phyloP scores from a whole-genome alignment of 2,113 vertebrate genomes.

The Asarcornis scutulata region DNA sequence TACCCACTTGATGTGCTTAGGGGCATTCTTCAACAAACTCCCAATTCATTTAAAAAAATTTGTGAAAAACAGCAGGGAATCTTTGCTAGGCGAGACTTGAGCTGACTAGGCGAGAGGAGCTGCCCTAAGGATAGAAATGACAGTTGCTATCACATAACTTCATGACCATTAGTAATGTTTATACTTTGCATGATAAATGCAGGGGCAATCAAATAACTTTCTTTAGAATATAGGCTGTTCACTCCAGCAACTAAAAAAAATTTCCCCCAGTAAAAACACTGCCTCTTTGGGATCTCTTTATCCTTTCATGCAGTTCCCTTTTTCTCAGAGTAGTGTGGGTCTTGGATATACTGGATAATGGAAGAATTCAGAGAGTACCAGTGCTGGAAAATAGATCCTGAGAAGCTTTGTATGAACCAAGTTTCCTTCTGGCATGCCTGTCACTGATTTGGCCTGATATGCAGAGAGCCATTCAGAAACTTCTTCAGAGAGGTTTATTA shows the following conservation, averaged over 20 bases:
- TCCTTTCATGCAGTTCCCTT: not conserved
- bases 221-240: not conserved
- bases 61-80: constrained; percentile 21
- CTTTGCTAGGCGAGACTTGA: not conserved
- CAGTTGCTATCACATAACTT: constrained; percentile 12
- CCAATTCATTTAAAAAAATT: constrained; percentile 5
- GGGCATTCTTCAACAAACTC: constrained; percentile 44
- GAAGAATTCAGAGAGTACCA: not conserved
- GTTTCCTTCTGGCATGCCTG: not conserved
- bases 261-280: not conserved
- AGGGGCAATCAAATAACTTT: not conserved
- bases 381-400: not conserved
- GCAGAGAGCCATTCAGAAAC: not conserved
- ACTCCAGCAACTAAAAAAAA: not conserved
- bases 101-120: not conserved
- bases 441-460: not conserved
- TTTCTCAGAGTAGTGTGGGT: not conserved
- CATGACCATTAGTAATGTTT: not conserved
- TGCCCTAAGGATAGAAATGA: not conserved
- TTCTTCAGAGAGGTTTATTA: not conserved
- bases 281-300: not conserved
- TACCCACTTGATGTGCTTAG: constrained; percentile 3
- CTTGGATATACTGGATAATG: not conserved
- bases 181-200: not conserved
- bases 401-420: not conserved